phyloP scores from a whole-genome alignment of 2,888 invertebrate species.

The Ligdia adustata region DNA sequence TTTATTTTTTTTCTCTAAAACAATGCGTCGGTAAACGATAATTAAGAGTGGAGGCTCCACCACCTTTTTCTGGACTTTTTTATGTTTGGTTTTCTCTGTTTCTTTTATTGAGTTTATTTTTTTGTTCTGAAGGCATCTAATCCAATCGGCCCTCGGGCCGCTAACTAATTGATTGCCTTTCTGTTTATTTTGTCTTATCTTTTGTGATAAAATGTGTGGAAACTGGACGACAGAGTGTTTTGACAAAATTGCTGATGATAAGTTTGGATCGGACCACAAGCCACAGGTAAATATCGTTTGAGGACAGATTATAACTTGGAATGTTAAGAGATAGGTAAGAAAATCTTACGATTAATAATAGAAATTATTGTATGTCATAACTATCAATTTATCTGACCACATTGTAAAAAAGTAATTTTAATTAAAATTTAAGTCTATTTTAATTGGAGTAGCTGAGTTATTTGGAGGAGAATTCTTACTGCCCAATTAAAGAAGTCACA shows the following conservation, averaged over 20 bases:
- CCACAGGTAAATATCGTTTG: no score
- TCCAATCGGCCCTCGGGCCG: constrained; percentile 61
- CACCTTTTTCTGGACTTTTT: constrained; percentile 46
- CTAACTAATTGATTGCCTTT: constrained; percentile 74
- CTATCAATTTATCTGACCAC: no score
- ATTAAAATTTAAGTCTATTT: background rate
- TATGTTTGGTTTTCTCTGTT: constrained; percentile 10
- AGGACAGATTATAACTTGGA: no score
- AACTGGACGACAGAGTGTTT: constrained; percentile 15
- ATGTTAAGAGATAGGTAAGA: no score
- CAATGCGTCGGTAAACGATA: constrained; percentile 72
- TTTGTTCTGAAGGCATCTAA: constrained; percentile 43
- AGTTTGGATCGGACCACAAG: background rate
- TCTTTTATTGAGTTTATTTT: constrained; percentile 47
- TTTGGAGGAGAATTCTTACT: background rate
- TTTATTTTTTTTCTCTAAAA: constrained; percentile 54
- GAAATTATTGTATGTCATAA: no score
- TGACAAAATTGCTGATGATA: constrained; percentile 19
- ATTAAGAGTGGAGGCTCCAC: constrained; percentile 70
- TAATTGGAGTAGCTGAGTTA: background rate
- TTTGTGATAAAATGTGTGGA: constrained; percentile 24
- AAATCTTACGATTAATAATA: no score
- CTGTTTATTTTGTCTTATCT: constrained; percentile 56
- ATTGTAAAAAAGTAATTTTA: no score
- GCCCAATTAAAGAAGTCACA: constrained; percentile 15